Conservation (phyloP, 2,888 invertebrate genomes). For the Bruchidius siliquastri region DNA sequence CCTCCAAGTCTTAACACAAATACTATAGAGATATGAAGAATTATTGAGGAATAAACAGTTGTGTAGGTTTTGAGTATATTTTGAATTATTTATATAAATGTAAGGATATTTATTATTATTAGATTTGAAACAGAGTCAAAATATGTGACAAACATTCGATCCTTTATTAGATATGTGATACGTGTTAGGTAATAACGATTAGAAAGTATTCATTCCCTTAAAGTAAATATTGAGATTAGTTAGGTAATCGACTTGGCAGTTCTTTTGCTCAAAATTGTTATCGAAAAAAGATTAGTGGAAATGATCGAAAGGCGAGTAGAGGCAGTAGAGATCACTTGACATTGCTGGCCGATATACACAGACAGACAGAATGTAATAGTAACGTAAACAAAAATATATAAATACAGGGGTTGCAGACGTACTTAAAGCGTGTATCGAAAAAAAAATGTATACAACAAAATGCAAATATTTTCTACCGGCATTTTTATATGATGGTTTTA, state of each 20-base stretch:
- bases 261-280: not conserved
- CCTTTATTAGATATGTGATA: not conserved
- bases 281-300: not conserved
- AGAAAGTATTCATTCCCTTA: not conserved
- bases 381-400: not conserved
- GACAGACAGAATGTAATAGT: not conserved
- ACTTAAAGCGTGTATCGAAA: constrained; percentile 21
- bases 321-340: not conserved
- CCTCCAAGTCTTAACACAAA: no score
- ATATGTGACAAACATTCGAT: not conserved
- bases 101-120: no score
- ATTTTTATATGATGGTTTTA: constrained; percentile 3
- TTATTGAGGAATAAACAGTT: no score
- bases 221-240: not conserved
- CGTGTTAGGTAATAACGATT: not conserved
- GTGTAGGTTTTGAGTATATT: no score
- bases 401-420: constrained; percentile 10
- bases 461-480: not conserved
- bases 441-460: constrained; percentile 3
- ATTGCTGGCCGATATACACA: not conserved
- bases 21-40: no score
- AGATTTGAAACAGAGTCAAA: not conserved
- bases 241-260: not conserved
- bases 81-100: no score
- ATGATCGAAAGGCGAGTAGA: not conserved